Conservation (phyloP, 1,140 invertebrate genomes). For the Heliothis subflexa region DNA sequence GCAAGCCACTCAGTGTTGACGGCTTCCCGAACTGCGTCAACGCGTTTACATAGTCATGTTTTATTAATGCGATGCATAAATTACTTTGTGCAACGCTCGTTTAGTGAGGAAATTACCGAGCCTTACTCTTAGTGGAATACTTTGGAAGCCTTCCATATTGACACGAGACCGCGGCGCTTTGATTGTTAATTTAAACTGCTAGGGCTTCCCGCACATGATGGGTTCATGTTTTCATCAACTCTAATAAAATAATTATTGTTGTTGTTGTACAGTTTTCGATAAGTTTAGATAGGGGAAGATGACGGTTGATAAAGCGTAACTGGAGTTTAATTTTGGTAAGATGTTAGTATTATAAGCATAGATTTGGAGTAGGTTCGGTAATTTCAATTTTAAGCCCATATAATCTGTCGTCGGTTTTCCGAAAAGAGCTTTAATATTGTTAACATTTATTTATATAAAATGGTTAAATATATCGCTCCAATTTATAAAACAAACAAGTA, state of each 20-base stretch:
- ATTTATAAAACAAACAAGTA: too few species aligned
- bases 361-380: too few species aligned
- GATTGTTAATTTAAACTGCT: slow-evolving; percentile 49
- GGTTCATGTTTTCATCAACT: slow-evolving; percentile 1
- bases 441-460: too few species aligned
- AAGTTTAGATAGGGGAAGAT: not conserved
- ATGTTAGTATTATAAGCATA: not conserved
- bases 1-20: slow-evolving; percentile 41
- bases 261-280: not conserved
- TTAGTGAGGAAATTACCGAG: slow-evolving; percentile 62
- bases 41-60: slow-evolving; percentile 68
- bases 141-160: slow-evolving; percentile 59
- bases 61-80: slow-evolving; percentile 69
- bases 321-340: not conserved
- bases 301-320: not conserved
- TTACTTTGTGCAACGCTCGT: slow-evolving; percentile 63
- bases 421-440: too few species aligned
- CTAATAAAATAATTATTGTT: slow-evolving; percentile 2
- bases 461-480: too few species aligned
- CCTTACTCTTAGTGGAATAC: slow-evolving; percentile 55
- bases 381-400: too few species aligned
- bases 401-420: too few species aligned
- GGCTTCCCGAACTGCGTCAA: slow-evolving; percentile 52
- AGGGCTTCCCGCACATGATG: slow-evolving; percentile 5
- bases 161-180: slow-evolving; percentile 43